These are phyloP conservation scores for Pelodytes ibericus DNA, from an alignment of 2,797 vertebrate genomes.

Conservation along the genomic window DNA sequence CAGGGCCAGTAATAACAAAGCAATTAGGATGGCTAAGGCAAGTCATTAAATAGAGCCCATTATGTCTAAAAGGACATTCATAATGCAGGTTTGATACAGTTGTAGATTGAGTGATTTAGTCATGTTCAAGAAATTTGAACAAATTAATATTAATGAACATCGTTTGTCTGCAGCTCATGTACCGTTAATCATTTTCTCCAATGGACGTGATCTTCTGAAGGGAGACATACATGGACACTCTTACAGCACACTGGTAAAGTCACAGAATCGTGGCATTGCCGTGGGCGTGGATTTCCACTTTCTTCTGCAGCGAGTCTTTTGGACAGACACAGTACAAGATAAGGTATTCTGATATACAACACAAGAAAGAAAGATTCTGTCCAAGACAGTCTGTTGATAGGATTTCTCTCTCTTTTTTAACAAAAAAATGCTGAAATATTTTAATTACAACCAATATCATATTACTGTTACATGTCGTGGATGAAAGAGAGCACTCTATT, in stretches of 20 bases:
- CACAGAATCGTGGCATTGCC: constrained; percentile 86
- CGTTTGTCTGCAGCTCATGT: constrained; percentile 75
- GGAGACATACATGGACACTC: constrained; percentile 87
- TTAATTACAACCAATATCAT: constrained; percentile 71
- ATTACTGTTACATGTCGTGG: constrained; percentile 76
- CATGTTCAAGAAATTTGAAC: too few relatives aligned
- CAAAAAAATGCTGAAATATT: constrained; percentile 77
- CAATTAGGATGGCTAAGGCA: too few relatives aligned
- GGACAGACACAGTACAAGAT: constrained; percentile 93
- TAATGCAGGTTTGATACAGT: too few relatives aligned
- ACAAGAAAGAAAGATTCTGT: constrained; percentile 50
- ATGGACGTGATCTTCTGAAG: constrained; percentile 89
- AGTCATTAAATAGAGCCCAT: too few relatives aligned
- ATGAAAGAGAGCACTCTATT: constrained; percentile 80
- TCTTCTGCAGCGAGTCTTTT: constrained; percentile 84
- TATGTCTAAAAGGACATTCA: too few relatives aligned
- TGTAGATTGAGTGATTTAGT: too few relatives aligned
- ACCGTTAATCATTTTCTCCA: constrained; percentile 89
- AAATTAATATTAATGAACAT: too few relatives aligned
- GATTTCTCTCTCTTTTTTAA: constrained; percentile 67
- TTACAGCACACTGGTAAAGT: constrained; percentile 80
- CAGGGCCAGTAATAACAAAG: too few relatives aligned
- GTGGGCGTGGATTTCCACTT: constrained; percentile 96
- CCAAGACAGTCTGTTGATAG: constrained; percentile 72
- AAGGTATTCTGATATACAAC: constrained; percentile 81